Base-by-base conservation (phyloP, 2,113 vertebrate genomes). In the Antechinus stuartii region DNA sequence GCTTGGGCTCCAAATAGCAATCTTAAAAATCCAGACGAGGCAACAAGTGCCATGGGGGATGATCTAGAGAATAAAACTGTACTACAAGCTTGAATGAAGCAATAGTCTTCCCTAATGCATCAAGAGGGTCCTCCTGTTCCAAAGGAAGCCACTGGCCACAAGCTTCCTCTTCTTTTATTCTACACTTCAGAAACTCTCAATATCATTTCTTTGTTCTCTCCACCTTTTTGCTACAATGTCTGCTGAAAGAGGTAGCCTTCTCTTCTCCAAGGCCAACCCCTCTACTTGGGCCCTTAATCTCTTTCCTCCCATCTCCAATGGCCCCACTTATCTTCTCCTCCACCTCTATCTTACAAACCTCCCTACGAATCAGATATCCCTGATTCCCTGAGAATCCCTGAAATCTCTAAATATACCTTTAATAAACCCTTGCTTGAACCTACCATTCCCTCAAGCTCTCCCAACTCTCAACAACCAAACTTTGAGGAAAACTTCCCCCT, bases 91-190 rank as follows among this genome's bases (percentile, higher is more conserved):
- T 76, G 68, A 42, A 42, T 19, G 68, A 76, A 76, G 35, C 35
- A 42, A 76, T 0, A 76, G 35, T 19, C 68, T 84, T 42, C 68
- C 19, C 22, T n/a, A 1, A 84, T 84, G 68, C 14, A 76, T 76
- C 68, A n/a, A 76, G 35, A 76, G 68, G 35, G 35, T 76, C 68
- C 6, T 76, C 16, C n/a, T 84, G 35, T n/a, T 7, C 68, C 35
- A 42, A 84, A 84, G n/a, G n/a, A 76, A 16, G 35, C 35, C 68
- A n/a, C 3, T n/a, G 22, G 19, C 35, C 68, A 84, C 23, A 19
- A 84, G 68, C n/a, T 84, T 84, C 27, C 68, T 84, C 68, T 84
- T 84, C n/a, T 76, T 76, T 76, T 76, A 76, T n/a, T 76, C 61
- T 76, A n/a, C n/a, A n/a, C 35, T 14, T 76, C 61, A 76, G 30